Conservation (phyloP, 1,140 invertebrate genomes). For the Polyergus mexicanus region DNA sequence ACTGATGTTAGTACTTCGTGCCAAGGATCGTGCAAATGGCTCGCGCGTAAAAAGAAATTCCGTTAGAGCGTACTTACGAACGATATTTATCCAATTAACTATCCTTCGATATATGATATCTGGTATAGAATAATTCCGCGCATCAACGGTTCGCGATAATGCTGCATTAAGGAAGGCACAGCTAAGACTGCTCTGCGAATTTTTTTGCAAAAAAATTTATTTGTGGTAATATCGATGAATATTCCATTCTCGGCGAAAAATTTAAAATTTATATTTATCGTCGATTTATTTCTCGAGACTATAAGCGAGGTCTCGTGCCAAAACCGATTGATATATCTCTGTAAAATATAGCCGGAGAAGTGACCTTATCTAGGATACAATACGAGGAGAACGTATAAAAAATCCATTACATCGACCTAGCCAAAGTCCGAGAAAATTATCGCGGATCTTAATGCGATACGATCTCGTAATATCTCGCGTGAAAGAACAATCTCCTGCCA, state of each 20-base stretch:
- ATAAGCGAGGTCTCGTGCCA: background rate
- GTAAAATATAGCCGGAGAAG: background rate
- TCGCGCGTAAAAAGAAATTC: conserved; percentile 41
- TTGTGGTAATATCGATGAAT: background rate
- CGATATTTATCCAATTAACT: conserved; percentile 58
- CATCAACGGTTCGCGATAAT: conserved; percentile 7
- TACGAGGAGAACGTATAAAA: conserved; percentile 1
- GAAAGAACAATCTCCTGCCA: conserved; percentile 50
- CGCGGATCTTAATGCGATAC: conserved; percentile 36
- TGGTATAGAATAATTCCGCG: conserved; percentile 30
- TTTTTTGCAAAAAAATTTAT: background rate
- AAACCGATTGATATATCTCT: background rate
- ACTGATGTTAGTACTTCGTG: conserved; percentile 35
- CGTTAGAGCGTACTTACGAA: conserved; percentile 48
- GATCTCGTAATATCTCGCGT: conserved; percentile 53
- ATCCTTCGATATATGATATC: background rate
- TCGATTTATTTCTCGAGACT: background rate
- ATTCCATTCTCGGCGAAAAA: background rate
- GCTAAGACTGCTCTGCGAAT: background rate
- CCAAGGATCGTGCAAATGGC: conserved; percentile 36
- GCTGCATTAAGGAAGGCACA: conserved; percentile 2
- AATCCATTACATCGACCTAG: conserved; percentile 30
- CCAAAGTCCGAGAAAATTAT: conserved; percentile 48
- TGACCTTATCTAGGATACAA: background rate
- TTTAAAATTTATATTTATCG: background rate